phyloP scores from a whole-genome alignment of 2,797 vertebrate species.

The Pseudochirops corinnae region DNA sequence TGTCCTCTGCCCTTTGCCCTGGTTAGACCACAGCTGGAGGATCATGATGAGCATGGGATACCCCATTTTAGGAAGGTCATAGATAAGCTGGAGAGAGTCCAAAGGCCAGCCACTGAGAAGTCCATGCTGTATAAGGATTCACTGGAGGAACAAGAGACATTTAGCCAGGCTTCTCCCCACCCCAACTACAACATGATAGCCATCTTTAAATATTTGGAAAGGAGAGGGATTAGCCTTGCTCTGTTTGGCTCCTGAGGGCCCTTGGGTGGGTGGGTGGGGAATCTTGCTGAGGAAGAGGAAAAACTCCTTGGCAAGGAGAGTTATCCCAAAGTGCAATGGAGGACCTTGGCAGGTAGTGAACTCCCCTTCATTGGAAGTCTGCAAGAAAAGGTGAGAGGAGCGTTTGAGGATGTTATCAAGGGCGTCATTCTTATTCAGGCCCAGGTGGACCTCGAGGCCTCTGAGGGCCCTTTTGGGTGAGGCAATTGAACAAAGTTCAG shows the following conservation, averaged over 20 bases:
- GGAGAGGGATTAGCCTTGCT: background rate
- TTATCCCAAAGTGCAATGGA: background rate
- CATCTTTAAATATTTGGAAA: constrained; percentile 4
- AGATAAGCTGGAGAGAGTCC: background rate
- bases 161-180: background rate
- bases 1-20: background rate
- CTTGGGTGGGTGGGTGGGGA: no score
- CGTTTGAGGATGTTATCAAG: background rate
- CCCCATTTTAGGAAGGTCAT: background rate
- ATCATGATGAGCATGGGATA: background rate
- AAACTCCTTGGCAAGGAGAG: background rate
- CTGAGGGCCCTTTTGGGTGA: background rate
- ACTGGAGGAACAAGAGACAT: background rate
- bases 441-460: background rate
- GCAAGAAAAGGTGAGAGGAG: background rate
- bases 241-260: background rate
- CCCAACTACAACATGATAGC: background rate
- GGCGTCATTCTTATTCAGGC: background rate
- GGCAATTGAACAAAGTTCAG: background rate
- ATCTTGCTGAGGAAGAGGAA: background rate
- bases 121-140: background rate
- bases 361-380: background rate
- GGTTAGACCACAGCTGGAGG: background rate
- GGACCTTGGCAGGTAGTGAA: background rate
- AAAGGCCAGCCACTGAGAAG: background rate